These are phyloP conservation scores for Euplagia quadripunctaria DNA, from an alignment of 2,888 invertebrate species.

Conservation along the genomic window DNA sequence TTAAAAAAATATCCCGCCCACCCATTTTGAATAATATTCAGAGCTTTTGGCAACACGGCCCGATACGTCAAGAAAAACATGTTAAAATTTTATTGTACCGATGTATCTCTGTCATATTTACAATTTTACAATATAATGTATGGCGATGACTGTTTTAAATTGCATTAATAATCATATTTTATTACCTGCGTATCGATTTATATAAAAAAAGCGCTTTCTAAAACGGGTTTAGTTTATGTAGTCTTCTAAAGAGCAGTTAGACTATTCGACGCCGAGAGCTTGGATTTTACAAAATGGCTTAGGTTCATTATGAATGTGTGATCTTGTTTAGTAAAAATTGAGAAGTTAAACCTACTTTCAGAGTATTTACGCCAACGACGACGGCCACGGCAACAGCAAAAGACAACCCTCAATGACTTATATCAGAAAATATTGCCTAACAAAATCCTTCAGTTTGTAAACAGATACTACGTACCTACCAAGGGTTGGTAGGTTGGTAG, in stretches of 20 bases:
- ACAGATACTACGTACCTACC: too few species aligned
- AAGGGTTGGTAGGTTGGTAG: too few species aligned
- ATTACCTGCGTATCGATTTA: slow-evolving; percentile 2
- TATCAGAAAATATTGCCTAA: too few species aligned
- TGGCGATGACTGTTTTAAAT: slow-evolving; percentile 23
- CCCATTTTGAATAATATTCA: slow-evolving; percentile 8
- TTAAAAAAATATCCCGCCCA: slow-evolving; percentile 10
- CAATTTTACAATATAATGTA: slow-evolving; percentile 19
- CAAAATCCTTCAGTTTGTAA: too few species aligned
- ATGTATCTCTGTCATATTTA: slow-evolving; percentile 21
- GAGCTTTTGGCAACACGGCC: slow-evolving; percentile 26
- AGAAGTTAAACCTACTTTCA: background rate
- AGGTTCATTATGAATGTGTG: background rate
- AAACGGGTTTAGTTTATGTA: background rate
- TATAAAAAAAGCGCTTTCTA: background rate
- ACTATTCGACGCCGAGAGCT: background rate
- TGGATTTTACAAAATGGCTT: background rate
- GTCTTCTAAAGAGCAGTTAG: background rate
- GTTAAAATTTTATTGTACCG: slow-evolving; percentile 22
- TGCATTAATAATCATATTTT: slow-evolving; percentile 16
- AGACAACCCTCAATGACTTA: too few species aligned
- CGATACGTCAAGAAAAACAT: slow-evolving; percentile 10
- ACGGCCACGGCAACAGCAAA: too few species aligned
- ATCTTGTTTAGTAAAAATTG: background rate
- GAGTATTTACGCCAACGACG: too few species aligned